Base-by-base conservation (phyloP, 2,888 invertebrate genomes). In the Harpalus rubripes region DNA sequence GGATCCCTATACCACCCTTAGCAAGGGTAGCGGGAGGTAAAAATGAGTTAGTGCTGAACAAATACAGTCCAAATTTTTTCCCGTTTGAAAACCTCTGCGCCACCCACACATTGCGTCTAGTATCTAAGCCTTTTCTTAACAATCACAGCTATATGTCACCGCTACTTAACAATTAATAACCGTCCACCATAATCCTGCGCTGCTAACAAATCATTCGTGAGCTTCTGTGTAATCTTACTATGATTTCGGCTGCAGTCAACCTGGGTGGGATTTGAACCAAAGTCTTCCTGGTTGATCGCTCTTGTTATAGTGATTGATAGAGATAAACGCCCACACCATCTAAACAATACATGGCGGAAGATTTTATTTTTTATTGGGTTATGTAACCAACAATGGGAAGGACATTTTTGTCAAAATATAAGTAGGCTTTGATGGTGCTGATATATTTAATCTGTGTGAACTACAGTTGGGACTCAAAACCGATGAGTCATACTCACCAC, bases 131-230 rank as follows among this genome's bases (percentile, higher is more conserved):
- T 52, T 52, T 22, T 68, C 83, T 44, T 63, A 83, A 83, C 83
- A 83, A 83, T 83, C 83, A 44, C n/a, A 83, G 83, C 83, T 59
- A 83, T 83, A 83, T 83, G 83, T 83, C 83, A 83, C 72, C 52
- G 83, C 58, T 76, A 74, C 76, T 74, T 83, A 76, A 83, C 83
- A 83, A 83, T 83, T 83, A 83, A 83, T 83, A 83, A 83, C 74
- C 59, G 83, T 83, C 83, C 83, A 12, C 12, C n/a, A 18, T 78
- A 84, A 79, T 84, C 78, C 84, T 59, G 74, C 59, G 15, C 68
- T 56, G 15, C 44, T 82, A 72, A 82, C 72, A 82, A 82, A 82
- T 82, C 58, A 68, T 72, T 63, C 44, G 32, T 65, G 72, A 58
- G 82, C 82, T 82, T 72, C 82, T 56, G 82, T 82, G 68, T 82